Percentiles rank a stretch among this genome's conserved stretches.
These are phyloP conservation scores for Accipiter cooperii DNA, from an alignment of 2,113 vertebrate species.

Conservation along the genomic window DNA sequence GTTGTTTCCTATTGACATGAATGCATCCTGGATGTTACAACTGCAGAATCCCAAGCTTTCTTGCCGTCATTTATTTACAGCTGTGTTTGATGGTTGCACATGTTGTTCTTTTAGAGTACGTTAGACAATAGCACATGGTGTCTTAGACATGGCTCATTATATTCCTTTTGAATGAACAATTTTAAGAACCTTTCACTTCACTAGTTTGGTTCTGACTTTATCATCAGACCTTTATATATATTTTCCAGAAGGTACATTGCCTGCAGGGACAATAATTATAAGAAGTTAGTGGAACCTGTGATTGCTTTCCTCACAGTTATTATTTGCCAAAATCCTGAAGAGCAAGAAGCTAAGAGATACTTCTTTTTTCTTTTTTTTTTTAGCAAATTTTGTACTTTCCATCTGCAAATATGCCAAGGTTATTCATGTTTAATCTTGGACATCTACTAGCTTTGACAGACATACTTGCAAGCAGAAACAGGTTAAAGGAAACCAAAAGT, in stretches of 20 bases:
- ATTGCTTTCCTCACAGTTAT: background rate
- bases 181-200: background rate
- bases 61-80: background rate
- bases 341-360: background rate
- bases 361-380: background rate
- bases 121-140: background rate
- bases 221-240: background rate
- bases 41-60: background rate
- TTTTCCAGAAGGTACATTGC: background rate
- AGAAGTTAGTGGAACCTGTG: background rate
- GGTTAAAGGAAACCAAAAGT: background rate
- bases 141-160: background rate
- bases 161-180: background rate
- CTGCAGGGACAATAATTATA: background rate
- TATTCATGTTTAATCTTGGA: background rate
- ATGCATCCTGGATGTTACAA: background rate
- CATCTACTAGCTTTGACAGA: background rate
- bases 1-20: background rate
- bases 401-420: background rate
- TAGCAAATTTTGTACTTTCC: background rate
- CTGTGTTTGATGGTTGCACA: background rate
- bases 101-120: background rate
- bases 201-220: background rate
- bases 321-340: background rate
- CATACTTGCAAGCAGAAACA: background rate